phyloP scores from a whole-genome alignment of 2,113 vertebrate species.

The Pachypanchax playfairii region DNA sequence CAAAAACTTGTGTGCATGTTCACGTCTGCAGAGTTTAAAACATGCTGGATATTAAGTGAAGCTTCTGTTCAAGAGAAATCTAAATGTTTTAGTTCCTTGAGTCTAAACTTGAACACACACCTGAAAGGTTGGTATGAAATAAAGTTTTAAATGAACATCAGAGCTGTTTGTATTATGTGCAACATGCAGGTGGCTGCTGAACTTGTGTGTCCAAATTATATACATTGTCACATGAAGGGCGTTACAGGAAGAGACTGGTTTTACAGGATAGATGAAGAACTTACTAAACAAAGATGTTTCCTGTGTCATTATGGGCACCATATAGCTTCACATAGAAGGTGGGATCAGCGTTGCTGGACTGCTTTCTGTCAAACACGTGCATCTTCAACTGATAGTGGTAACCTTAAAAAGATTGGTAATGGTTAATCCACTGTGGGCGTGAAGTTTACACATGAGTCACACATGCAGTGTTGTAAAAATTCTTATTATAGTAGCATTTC shows the following conservation, averaged over 20 bases:
- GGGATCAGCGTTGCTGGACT: slow-evolving; percentile 79
- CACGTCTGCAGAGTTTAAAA: no score
- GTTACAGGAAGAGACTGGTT: slow-evolving; percentile 2
- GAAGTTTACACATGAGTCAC: not conserved
- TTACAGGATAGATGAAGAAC: slow-evolving; percentile 54
- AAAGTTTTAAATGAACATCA: slow-evolving; percentile 2
- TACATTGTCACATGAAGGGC: not conserved
- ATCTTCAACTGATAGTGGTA: slow-evolving; percentile 99
- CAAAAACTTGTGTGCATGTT: no score
- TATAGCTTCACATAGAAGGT: slow-evolving; percentile 85
- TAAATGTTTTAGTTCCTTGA: no score
- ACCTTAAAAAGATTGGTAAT: slow-evolving; percentile 75
- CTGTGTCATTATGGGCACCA: slow-evolving; percentile 83
- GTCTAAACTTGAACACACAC: no score
- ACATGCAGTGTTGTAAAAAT: not conserved
- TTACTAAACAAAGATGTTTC: slow-evolving; percentile 84
- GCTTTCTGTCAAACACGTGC: slow-evolving; percentile 90
- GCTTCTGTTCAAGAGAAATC: no score
- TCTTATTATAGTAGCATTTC: not conserved
- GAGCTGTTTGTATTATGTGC: not conserved
- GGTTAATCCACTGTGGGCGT: not conserved
- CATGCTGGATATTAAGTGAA: no score
- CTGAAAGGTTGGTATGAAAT: slow-evolving; percentile 17
- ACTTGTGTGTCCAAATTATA: not conserved
- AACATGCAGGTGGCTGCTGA: not conserved